Evolutionary conservation across 2,113 vertebrate species (phyloP), one percentile per base, ranked within the genome.

Genomic region (Thunnus thynnus): DNA sequence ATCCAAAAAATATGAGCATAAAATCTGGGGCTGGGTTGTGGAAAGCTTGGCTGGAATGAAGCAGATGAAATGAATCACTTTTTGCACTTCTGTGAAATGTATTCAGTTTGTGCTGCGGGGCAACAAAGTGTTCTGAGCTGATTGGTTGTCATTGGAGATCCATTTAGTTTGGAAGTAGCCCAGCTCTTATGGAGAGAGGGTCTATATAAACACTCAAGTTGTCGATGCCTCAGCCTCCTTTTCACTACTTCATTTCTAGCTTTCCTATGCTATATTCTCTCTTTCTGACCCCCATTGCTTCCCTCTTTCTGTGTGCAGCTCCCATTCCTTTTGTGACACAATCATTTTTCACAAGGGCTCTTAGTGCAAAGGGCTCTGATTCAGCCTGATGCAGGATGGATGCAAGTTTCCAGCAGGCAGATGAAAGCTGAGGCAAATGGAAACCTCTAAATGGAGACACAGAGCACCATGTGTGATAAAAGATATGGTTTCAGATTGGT

Each of bases 101-200:
- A 3, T 76, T 76, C 10, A 75, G 10, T 72, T 30, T 79, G 51
- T 63, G 48, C 74, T 46, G 10, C 55, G 1, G 64, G 60, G 71
- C 13, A 56, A 5, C 81, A 73, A 27, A 72, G 51, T 55, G 79
- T 48, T 76, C 36, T 27, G 16, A 72, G 81, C 60, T 68, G 66
- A 86, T 50, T 17, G 54, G 57, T 50, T 73, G 46, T 75, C 64
- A 66, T 11, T 27, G 52, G 57, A 72, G 66, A 84, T 84, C 75
- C 63, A 84, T 82, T 77, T 64, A n/a, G 13, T 69, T 50, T 73
- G 55, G 65, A 72, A 30, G 57, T n/a, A 41, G 32, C 47, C 22
- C 13, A n/a, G 63, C 51, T 13, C 36, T 60, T 47, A 69, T 51
- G 61, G 22, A 73, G 50, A 58, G 12, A 82, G 27, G 13, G 1